Base-by-base conservation (phyloP, 2,113 vertebrate species). In the Carassius gibelio region DNA sequence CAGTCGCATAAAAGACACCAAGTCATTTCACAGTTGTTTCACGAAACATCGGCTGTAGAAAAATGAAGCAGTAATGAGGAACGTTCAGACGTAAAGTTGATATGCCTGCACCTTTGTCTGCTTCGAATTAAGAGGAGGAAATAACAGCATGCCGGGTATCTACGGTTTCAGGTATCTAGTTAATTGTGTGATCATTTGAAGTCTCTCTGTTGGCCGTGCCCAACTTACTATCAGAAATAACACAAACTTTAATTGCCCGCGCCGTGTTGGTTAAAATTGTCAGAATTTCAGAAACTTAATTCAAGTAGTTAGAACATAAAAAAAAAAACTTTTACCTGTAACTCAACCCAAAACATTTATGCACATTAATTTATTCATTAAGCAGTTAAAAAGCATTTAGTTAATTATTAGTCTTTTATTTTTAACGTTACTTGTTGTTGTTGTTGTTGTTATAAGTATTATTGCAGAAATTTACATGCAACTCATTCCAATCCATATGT, bases 101-200 rank as follows among this genome's bases (percentile, higher is more conserved):
- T 66, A 64, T n/a, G 78, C 4, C 36, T 30, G 38, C 10, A 42
- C 36, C 23, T 80, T 81, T 68, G 79, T 50, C 36, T 45, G 75
- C 84, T 80, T 57, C 59, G 68, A 72, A 80, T 72, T 72, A 80
- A 21, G 17, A 62, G 38, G 26, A 79, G 83, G n/a, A 66, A 38
- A 42, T 55, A 66, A 76, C 75, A 55, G 75, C 6, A 75, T 80
- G 78, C n/a, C 62, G 36, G 62, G 26, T 34, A 42, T 80, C 42
- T 14, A 50, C n/a, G 7, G 2, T 50, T 52, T 50, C 62, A 68
- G 79, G 15, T 52, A 81, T 81, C 61, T 48, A 48, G 78, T 81
- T 81, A 81, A 81, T 52, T 81, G 42, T 34, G 15, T 66, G 79
- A 69, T 52, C 15, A 30, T 81, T 68, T 81, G n/a, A 64, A 81